These are phyloP conservation scores for Anguilla pacifica DNA, from an alignment of 2,797 vertebrate species.

Conservation along the genomic window DNA sequence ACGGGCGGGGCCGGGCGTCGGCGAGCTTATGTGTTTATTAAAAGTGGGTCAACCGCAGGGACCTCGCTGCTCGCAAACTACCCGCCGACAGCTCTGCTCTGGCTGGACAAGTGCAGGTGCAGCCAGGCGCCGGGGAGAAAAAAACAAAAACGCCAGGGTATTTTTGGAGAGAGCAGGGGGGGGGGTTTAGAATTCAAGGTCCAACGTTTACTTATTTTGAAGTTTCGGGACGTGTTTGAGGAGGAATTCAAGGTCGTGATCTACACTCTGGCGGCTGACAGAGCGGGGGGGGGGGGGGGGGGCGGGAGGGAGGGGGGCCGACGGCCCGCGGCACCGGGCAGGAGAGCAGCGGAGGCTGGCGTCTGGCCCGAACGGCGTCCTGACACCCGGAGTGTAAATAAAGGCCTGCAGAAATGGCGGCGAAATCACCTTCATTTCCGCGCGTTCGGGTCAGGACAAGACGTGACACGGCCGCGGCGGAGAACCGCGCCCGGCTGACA, in stretches of 20 bases:
- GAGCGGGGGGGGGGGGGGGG: slow-evolving; percentile 31
- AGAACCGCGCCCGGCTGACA: slow-evolving; percentile 43
- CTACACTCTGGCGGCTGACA: slow-evolving; percentile 63
- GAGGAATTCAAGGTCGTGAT: slow-evolving; percentile 63
- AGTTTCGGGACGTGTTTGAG: slow-evolving; percentile 50
- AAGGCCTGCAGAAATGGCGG: slow-evolving; percentile 37
- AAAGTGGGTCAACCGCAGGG: slow-evolving; percentile 68
- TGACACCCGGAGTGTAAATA: slow-evolving; percentile 57
- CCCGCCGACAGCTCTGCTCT: slow-evolving; percentile 31
- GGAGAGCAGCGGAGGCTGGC: slow-evolving; percentile 50
- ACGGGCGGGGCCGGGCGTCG: slow-evolving; percentile 49
- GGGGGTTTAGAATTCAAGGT: slow-evolving; percentile 52
- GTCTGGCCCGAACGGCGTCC: slow-evolving; percentile 31
- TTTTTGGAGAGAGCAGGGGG: slow-evolving; percentile 62
- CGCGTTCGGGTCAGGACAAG: slow-evolving; percentile 57
- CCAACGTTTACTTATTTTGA: slow-evolving; percentile 52
- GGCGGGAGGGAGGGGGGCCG: neutral
- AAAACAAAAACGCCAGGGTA: slow-evolving; percentile 44
- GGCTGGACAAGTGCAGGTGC: slow-evolving; percentile 33
- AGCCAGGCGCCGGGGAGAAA: slow-evolving; percentile 18
- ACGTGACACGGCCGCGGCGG: slow-evolving; percentile 57
- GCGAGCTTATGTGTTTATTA: slow-evolving; percentile 50
- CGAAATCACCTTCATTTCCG: slow-evolving; percentile 41
- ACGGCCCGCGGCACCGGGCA: slow-evolving; percentile 13
- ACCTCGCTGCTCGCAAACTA: slow-evolving; percentile 46